Conservation (phyloP, 2,113 vertebrate genomes). For the Tichodroma muraria region DNA sequence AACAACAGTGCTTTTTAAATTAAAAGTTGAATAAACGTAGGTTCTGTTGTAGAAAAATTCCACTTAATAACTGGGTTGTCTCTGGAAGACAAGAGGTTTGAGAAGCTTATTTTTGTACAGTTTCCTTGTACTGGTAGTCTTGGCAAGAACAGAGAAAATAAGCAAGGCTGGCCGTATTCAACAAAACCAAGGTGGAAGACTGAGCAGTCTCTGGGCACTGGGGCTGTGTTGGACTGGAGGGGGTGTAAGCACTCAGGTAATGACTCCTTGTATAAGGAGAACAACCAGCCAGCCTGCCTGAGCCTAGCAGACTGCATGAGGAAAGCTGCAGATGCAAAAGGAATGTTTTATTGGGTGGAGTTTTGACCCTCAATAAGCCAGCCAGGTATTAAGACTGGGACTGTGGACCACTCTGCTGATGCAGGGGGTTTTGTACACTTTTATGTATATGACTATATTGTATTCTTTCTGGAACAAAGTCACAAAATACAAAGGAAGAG, state of each 20-base stretch:
- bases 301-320: fast-evolving
- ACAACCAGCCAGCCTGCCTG: not conserved
- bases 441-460: not conserved
- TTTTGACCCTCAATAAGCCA: not conserved
- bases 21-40: not conserved
- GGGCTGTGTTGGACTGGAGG: no score
- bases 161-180: not conserved
- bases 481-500: no score
- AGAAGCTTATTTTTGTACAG: not conserved
- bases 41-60: not conserved
- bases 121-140: not conserved
- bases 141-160: not conserved
- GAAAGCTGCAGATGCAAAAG: not conserved
- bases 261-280: not conserved
- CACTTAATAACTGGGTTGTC: not conserved
- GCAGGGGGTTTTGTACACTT: not conserved
- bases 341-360: not conserved
- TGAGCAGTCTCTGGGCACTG: fast-evolving
- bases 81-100: not conserved
- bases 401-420: not conserved
- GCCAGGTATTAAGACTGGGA: not conserved
- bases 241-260: not conserved
- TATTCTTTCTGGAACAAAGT: not conserved
- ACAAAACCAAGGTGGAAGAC: not conserved
- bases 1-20: not conserved